Conservation (phyloP, 2,113 vertebrate species). For the Hyperopisus bebe region DNA sequence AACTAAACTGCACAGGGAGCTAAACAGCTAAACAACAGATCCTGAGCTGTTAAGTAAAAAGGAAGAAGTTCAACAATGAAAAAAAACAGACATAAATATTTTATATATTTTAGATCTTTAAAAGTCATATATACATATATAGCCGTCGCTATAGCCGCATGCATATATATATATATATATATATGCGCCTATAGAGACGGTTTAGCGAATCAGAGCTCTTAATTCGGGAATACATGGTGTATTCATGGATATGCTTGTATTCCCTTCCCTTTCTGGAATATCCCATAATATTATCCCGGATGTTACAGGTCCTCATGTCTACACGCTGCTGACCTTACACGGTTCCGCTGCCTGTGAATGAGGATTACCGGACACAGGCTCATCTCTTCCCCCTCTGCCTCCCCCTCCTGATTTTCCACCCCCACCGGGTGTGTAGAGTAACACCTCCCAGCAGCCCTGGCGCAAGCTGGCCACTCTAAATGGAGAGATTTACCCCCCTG, state of each 20-base stretch:
- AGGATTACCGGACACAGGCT: background rate
- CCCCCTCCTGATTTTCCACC: background rate
- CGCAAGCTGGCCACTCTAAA: slow-evolving; percentile 39
- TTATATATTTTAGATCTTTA: background rate
- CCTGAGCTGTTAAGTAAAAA: background rate
- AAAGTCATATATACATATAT: background rate
- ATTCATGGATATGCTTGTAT: background rate
- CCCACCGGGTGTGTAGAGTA: slow-evolving; percentile 20
- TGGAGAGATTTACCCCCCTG: slow-evolving; percentile 48
- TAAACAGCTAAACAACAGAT: background rate
- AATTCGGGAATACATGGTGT: background rate
- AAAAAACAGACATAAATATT: background rate
- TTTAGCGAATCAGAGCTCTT: background rate
- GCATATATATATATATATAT: no score
- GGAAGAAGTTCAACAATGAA: background rate
- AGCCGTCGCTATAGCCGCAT: no score
- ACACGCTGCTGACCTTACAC: background rate
- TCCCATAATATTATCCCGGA: background rate
- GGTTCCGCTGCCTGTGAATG: background rate
- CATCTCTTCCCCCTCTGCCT: background rate
- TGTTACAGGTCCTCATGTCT: background rate
- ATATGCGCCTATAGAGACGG: background rate
- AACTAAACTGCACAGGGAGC: background rate
- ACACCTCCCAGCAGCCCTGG: slow-evolving; percentile 31
- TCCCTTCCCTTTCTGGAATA: background rate